Evolutionary conservation across 2,797 vertebrate species (phyloP).

Genomic region (Halcyon chelicuti): DNA sequence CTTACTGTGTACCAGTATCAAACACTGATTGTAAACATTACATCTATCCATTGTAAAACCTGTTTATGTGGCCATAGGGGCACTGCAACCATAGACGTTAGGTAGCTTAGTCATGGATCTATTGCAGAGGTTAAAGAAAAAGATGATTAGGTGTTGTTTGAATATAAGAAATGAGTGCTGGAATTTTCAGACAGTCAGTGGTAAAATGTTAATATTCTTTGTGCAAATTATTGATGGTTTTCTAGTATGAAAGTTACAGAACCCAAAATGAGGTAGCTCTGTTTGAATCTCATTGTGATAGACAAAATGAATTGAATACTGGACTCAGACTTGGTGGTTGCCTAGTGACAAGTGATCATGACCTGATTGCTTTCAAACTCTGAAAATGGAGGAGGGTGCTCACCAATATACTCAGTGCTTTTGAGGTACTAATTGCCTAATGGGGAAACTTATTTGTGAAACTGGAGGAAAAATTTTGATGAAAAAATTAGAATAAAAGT

Average conservation of each 20-base stretch:
- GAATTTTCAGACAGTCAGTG: not conserved
- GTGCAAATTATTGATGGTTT: not conserved
- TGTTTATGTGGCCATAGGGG: not conserved
- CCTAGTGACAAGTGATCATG: not conserved
- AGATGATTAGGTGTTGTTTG: not conserved
- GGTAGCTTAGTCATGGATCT: not conserved
- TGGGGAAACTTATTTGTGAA: not conserved
- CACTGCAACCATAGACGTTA: not conserved
- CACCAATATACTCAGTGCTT: not conserved
- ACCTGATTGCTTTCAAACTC: conserved; percentile 11
- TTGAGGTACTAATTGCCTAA: not conserved
- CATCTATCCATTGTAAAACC: not conserved
- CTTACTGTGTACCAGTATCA: not conserved
- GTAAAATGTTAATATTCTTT: not conserved
- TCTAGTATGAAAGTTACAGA: not conserved
- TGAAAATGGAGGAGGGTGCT: not conserved
- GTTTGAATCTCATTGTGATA: conserved; percentile 4
- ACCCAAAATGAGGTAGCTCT: not conserved
- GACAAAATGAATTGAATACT: not conserved
- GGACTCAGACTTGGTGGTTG: not conserved
- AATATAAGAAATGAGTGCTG: not conserved
- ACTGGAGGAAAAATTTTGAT: not conserved
- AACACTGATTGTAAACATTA: not conserved
- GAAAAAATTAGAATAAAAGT: not conserved
- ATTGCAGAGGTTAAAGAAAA: not conserved